phyloP scores from a whole-genome alignment of 2,113 vertebrate genomes.

The Grammomys dolichurus region DNA sequence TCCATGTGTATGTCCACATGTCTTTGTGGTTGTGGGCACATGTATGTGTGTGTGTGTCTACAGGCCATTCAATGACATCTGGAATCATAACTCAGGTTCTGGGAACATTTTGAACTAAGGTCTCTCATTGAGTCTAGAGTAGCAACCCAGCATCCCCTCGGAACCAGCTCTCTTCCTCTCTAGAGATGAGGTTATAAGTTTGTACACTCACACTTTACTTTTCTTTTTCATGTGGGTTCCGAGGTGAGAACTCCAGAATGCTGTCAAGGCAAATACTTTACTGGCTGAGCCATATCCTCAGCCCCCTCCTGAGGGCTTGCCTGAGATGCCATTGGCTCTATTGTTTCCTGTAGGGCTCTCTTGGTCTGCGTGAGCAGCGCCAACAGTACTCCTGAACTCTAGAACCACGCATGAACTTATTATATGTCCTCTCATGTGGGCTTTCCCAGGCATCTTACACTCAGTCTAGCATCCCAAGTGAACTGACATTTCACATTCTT shows the following conservation, averaged over 20 bases:
- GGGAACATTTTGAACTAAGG: background rate
- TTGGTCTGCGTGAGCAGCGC: background rate
- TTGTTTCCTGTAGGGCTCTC: background rate
- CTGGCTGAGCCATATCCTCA: background rate
- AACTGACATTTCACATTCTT: background rate
- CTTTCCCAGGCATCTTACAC: background rate
- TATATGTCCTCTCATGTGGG: background rate
- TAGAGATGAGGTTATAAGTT: background rate
- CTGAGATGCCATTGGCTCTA: background rate
- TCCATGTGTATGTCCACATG: no score
- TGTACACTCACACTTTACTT: background rate
- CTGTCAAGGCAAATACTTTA: background rate
- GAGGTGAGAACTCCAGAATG: no score
- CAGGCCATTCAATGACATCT: background rate
- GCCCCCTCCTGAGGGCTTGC: background rate
- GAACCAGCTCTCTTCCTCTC: background rate
- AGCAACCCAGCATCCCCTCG: background rate
- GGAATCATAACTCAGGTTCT: background rate
- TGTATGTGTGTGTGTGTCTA: no score
- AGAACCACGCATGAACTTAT: background rate
- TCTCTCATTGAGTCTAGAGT: background rate
- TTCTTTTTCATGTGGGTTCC: background rate
- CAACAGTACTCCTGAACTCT: background rate
- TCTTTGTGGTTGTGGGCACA: no score
- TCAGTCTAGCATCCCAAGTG: background rate